Base-by-base conservation (phyloP, 2,797 vertebrate species). In the Eidolon dupreanum region DNA sequence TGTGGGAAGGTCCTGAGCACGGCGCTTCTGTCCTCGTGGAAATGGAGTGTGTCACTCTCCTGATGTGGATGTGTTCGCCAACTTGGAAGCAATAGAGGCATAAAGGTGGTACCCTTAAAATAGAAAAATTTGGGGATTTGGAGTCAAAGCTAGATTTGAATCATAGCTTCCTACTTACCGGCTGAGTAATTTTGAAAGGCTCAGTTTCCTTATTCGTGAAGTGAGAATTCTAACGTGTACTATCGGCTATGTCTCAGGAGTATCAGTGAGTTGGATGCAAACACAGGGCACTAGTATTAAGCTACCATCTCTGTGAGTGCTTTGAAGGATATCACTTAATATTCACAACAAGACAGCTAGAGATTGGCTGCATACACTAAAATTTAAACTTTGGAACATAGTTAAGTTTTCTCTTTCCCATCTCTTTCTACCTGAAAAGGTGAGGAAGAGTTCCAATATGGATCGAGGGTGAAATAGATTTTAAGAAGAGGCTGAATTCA, bases 201-300 rank as follows among this genome's bases (percentile, higher is more conserved):
- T 66, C 38, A 17, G n/a, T 95, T 87, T 91, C 20, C 43, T 88
- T 68, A 55, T 87, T 82, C 59, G 61, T 89, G 24, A 85, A 65
- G 38, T 57, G 65, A 71, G 70, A 89, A 85, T 78, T 84, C 90
- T 89, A 41, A 55, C 19, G 28, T 46, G 38, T 55, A 49, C 11
- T 65, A 15, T 85, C 78, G 28, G 49, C 49, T 51, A 2, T 61
- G 59, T 59, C 20, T 82, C 68, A 68, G 33, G 66, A 88, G 38
- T 82, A 82, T 53, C 65, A 74, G 78, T 57, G 66, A 86, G 75
- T 51, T 51, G 75, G 68, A 61, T 75, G 19, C 24, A 66, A 65
- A 38, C 20, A 57, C 38, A 43, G 65, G 36, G 10, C 22, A 74
- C 38, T 74, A 49, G 74, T 57, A 55, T 46, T 43, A 31, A 93